These are phyloP conservation scores for Trichoplusia ni DNA, from an alignment of 1,140 invertebrate genomes.

Conservation along the genomic window DNA sequence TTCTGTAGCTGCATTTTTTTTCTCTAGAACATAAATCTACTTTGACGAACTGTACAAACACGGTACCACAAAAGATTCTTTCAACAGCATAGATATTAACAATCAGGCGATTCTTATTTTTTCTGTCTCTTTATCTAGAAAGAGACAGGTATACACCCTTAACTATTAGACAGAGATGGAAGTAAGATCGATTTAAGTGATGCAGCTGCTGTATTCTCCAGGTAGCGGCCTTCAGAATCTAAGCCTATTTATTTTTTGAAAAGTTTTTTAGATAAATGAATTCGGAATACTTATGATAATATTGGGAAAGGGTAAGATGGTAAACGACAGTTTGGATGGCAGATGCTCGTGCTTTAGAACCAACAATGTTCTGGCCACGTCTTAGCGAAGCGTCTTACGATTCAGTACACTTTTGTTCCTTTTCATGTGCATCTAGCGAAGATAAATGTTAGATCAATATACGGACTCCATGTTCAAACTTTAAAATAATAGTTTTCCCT, in stretches of 20 bases:
- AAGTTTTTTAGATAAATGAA: conserved; percentile 17
- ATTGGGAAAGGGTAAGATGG: conserved; percentile 1
- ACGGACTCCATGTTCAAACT: no score
- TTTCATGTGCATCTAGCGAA: no score
- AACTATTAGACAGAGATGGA: conserved; percentile 43
- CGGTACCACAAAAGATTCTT: conserved; percentile 25
- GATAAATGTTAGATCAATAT: no score
- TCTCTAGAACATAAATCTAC: conserved; percentile 15
- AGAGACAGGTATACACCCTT: conserved; percentile 36
- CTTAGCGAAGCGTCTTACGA: no score
- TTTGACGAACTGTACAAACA: conserved; percentile 10
- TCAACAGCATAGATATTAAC: conserved; percentile 25
- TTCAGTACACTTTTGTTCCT: no score
- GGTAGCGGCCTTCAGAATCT: conserved; percentile 57
- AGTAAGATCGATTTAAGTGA: conserved; percentile 58
- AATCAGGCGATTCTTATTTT: conserved; percentile 34
- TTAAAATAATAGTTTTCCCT: no score
- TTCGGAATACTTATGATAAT: conserved; percentile 27
- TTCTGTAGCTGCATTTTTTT: no score
- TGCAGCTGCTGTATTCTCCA: conserved; percentile 60
- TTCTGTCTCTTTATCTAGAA: conserved; percentile 47
- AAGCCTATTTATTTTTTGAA: conserved; percentile 47
- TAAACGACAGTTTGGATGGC: not conserved
- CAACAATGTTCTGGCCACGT: not conserved
- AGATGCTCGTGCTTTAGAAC: no score